A percentile compares a stretch with the other conserved stretches of the same genome.
phyloP scores from a whole-genome alignment of 2,797 vertebrate species.

The Rhincodon typus region DNA sequence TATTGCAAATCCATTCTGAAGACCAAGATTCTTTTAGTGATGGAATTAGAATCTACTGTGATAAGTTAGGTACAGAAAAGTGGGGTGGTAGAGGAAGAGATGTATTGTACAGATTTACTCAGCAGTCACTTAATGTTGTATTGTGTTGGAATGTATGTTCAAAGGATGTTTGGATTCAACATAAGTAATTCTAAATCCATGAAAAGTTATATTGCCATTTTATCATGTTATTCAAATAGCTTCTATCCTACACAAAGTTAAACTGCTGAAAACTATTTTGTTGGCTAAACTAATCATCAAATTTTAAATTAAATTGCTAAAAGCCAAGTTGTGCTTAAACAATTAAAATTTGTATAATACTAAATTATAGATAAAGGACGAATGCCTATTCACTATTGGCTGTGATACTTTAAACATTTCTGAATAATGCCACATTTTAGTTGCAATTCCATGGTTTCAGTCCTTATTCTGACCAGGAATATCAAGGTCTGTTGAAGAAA shows the following conservation, averaged over 20 bases:
- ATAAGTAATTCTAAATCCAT: not conserved
- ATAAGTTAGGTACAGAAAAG: not conserved
- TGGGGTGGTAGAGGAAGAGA: not conserved
- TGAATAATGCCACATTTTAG: constrained; percentile 30
- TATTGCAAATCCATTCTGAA: constrained; percentile 15
- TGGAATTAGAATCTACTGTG: not conserved
- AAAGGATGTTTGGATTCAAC: constrained; percentile 1
- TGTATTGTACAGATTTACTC: not conserved
- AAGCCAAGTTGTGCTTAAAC: not conserved
- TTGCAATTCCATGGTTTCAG: constrained; percentile 7
- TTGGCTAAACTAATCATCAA: constrained; percentile 23
- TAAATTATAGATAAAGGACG: not conserved
- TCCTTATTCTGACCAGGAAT: constrained; percentile 16
- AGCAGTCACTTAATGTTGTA: not conserved
- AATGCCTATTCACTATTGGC: not conserved
- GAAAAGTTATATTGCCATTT: constrained; percentile 27
- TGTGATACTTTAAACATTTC: not conserved
- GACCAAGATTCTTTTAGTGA: constrained; percentile 9
- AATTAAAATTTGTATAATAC: constrained; percentile 1
- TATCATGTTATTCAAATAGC: constrained; percentile 22
- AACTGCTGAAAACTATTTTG: constrained; percentile 26
- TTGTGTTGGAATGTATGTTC: constrained; percentile 4
- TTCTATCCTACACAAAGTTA: not conserved
- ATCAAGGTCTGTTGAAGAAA: constrained; percentile 18
- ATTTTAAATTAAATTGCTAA: not conserved